phyloP scores from a whole-genome alignment of 2,113 vertebrate genomes.

The Mellivora capensis region DNA sequence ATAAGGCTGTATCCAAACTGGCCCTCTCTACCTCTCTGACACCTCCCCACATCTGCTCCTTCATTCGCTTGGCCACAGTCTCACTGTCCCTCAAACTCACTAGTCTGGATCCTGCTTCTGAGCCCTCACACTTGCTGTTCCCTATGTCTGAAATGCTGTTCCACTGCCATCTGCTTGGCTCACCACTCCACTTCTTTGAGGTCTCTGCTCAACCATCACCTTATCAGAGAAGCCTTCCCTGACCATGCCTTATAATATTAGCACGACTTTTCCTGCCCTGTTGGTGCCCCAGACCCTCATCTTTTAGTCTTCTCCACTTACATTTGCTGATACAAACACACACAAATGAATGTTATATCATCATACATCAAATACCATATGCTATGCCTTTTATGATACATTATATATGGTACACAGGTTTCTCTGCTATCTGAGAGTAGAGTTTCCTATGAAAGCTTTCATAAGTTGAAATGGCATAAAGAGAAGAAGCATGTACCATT shows the following conservation, averaged over 20 bases:
- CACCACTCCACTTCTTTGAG: background rate
- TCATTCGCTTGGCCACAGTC: background rate
- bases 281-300: background rate
- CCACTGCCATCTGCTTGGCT: background rate
- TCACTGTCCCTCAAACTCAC: background rate
- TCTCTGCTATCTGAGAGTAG: background rate
- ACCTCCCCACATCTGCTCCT: background rate
- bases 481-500: background rate
- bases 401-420: background rate
- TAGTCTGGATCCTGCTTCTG: accelerated
- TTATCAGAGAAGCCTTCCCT: background rate
- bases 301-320: background rate
- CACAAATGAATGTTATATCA: background rate
- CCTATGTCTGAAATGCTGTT: background rate
- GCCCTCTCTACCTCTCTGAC: background rate
- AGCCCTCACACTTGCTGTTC: background rate
- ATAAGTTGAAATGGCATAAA: background rate
- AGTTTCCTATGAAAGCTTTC: background rate
- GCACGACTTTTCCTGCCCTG: background rate
- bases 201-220: background rate
- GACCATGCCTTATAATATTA: background rate
- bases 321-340: background rate
- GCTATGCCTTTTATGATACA: background rate
- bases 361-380: background rate
- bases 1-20: background rate